Conservation (phyloP, 2,113 vertebrate species). For the Hirundichthys speculiger region DNA sequence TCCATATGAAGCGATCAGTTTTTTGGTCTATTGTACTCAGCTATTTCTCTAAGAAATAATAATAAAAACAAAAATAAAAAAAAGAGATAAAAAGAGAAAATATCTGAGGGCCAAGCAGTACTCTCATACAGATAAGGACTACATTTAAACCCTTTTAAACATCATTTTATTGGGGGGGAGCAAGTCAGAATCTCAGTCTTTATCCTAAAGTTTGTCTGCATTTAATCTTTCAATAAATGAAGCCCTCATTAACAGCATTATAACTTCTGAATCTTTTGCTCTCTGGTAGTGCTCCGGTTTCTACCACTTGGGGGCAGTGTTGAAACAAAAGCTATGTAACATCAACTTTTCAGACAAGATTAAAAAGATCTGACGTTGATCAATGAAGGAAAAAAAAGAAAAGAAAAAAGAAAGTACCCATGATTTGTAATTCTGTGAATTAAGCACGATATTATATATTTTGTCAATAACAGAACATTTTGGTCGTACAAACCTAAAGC, state of each 20-base stretch:
- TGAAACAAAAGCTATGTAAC: slow-evolving; percentile 63
- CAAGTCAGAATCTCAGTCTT: too few relatives aligned
- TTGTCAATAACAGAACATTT: neutral
- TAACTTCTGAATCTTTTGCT: neutral
- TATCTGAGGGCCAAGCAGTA: too few relatives aligned
- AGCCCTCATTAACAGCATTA: neutral
- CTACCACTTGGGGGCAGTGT: slow-evolving; percentile 77
- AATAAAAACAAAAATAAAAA: too few relatives aligned
- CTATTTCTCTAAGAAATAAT: slow-evolving; percentile 15
- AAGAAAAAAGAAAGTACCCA: too few relatives aligned
- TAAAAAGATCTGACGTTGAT: slow-evolving; percentile 30
- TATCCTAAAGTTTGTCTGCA: too few relatives aligned
- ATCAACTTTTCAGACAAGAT: slow-evolving; percentile 9
- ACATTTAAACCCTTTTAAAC: too few relatives aligned
- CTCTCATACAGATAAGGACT: too few relatives aligned
- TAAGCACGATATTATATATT: slow-evolving; percentile 38
- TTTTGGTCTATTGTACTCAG: slow-evolving; percentile 22
- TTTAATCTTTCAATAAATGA: too few relatives aligned
- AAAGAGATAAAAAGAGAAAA: too few relatives aligned
- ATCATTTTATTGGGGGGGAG: too few relatives aligned
- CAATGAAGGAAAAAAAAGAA: slow-evolving; percentile 15
- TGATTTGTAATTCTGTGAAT: slow-evolving; percentile 17
- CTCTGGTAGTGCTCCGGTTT: slow-evolving; percentile 16
- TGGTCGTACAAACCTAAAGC: slow-evolving; percentile 7
- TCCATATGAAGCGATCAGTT: slow-evolving; percentile 33